phyloP scores from a whole-genome alignment of 1,140 invertebrate genomes.

The Lepidostoma basale region DNA sequence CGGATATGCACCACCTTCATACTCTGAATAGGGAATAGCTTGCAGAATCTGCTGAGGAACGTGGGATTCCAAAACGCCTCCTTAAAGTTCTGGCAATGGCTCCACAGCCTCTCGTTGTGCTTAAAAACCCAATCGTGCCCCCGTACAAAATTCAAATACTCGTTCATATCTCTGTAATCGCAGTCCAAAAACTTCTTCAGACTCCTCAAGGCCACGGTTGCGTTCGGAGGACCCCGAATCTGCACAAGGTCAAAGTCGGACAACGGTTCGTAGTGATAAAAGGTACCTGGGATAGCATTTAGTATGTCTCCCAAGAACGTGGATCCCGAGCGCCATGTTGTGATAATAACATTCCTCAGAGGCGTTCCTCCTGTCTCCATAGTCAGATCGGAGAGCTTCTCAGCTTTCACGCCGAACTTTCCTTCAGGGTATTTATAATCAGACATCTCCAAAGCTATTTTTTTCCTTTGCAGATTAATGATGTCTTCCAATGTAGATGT shows the following conservation, averaged over 20 bases:
- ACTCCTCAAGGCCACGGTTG: constrained; percentile 67
- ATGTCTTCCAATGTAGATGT: constrained; percentile 61
- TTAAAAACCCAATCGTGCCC: constrained; percentile 79
- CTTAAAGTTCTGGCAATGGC: constrained; percentile 73
- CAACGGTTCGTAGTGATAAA: constrained; percentile 87
- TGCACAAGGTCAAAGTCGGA: constrained; percentile 81
- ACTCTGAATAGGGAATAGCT: constrained; percentile 83
- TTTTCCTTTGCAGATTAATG: constrained; percentile 61
- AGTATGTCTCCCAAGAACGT: constrained; percentile 86
- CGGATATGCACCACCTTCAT: constrained; percentile 84
- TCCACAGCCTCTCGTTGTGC: constrained; percentile 83
- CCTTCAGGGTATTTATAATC: constrained; percentile 67
- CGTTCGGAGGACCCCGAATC: constrained; percentile 71
- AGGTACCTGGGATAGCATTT: constrained; percentile 82
- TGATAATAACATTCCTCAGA: constrained; percentile 75
- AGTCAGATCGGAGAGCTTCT: constrained; percentile 68
- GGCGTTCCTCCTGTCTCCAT: constrained; percentile 71
- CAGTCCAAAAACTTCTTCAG: constrained; percentile 76
- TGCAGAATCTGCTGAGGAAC: constrained; percentile 79
- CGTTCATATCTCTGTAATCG: constrained; percentile 72
- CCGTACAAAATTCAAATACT: constrained; percentile 79
- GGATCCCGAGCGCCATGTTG: constrained; percentile 86
- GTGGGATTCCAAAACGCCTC: constrained; percentile 76
- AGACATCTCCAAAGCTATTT: constrained; percentile 64
- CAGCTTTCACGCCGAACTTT: constrained; percentile 58